Conservation (phyloP, 2,888 invertebrate genomes). For the Ophion obscuratus region DNA sequence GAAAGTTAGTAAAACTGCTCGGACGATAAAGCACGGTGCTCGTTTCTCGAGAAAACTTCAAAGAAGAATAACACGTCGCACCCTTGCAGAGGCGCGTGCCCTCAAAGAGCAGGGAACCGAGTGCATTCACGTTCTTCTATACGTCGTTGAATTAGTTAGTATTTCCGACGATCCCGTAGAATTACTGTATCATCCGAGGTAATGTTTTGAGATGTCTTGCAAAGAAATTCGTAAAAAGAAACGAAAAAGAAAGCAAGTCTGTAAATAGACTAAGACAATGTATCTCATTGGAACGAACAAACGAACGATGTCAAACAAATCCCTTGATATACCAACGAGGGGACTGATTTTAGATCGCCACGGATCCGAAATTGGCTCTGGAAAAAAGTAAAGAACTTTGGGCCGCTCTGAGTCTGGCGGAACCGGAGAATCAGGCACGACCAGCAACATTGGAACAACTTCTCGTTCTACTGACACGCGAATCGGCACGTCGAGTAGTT, state of each 20-base stretch:
- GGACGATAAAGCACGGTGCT: constrained; percentile 92
- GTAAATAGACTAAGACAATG: neutral
- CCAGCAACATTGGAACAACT: constrained; percentile 92
- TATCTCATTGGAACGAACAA: neutral
- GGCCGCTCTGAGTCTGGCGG: constrained; percentile 89
- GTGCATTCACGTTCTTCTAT: constrained; percentile 90
- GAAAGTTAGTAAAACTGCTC: constrained; percentile 87
- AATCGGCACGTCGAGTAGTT: constrained; percentile 91
- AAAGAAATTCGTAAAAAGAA: neutral
- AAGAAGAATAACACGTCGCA: constrained; percentile 90
- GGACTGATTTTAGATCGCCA: constrained; percentile 87
- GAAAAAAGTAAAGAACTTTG: constrained; percentile 91
- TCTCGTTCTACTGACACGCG: constrained; percentile 90
- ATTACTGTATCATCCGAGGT: no score
- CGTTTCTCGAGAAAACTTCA: constrained; percentile 91
- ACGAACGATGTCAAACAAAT: neutral
- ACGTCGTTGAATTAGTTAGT: constrained; percentile 91
- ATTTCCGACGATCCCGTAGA: neutral
- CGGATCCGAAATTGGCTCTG: constrained; percentile 91
- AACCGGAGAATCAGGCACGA: constrained; percentile 94
- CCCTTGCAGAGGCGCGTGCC: constrained; percentile 92
- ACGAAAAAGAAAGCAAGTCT: neutral
- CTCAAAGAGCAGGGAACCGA: constrained; percentile 91
- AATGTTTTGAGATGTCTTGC: neutral
- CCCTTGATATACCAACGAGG: neutral